These are phyloP conservation scores for Crematogaster levior DNA, from an alignment of 2,888 invertebrate species.

Conservation along the genomic window DNA sequence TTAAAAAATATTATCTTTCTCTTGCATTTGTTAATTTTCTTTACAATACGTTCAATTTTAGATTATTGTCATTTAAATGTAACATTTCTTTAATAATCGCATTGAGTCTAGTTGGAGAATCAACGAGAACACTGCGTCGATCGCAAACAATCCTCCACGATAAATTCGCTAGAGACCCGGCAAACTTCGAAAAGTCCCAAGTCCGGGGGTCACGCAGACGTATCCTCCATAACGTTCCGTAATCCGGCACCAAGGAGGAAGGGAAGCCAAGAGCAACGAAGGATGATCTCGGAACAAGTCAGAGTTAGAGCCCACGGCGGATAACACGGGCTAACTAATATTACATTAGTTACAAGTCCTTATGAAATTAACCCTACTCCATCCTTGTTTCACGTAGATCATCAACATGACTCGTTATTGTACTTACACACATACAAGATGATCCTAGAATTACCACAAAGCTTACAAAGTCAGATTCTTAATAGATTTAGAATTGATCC, in stretches of 20 bases:
- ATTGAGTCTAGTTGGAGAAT: not conserved
- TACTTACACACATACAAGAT: slow-evolving; percentile 20
- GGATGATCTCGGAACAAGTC: slow-evolving; percentile 53
- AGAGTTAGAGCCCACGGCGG: slow-evolving; percentile 48
- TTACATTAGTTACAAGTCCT: slow-evolving; percentile 58
- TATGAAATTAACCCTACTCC: slow-evolving; percentile 52
- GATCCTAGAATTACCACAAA: not conserved
- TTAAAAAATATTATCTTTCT: not conserved
- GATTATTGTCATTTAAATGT: not conserved
- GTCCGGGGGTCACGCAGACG: slow-evolving; percentile 39
- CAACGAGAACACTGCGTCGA: not conserved
- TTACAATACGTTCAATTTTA: not conserved
- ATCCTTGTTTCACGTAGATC: slow-evolving; percentile 26
- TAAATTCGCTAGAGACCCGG: slow-evolving; percentile 36
- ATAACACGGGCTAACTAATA: slow-evolving; percentile 57
- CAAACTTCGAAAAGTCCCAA: slow-evolving; percentile 50
- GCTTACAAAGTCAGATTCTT: not conserved
- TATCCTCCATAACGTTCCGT: slow-evolving; percentile 40
- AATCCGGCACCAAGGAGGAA: slow-evolving; percentile 33
- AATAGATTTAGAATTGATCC: not conserved
- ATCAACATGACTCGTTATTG: slow-evolving; percentile 38
- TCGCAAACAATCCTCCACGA: slow-evolving; percentile 27
- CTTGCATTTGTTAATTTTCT: not conserved
- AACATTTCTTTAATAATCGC: not conserved
- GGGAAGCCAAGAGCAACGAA: slow-evolving; percentile 34